Evolutionary conservation across 2,797 vertebrate genomes (phyloP).

Genomic region (Tenualosa ilisha): DNA sequence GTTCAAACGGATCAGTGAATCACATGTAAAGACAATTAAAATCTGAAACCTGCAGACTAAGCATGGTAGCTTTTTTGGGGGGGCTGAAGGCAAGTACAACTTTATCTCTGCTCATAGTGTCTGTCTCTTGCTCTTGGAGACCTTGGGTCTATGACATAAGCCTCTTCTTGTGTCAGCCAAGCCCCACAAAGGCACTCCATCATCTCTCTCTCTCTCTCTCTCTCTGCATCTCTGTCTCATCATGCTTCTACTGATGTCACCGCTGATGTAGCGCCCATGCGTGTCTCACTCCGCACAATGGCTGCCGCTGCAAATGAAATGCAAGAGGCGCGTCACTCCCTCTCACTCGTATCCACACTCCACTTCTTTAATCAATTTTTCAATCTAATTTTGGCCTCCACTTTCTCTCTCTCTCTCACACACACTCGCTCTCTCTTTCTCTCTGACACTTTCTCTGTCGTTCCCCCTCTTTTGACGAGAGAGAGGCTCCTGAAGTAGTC

Average conservation of each 20-base stretch:
- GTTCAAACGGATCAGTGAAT: neutral
- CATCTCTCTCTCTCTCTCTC: neutral
- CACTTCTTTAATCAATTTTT: conserved; percentile 52
- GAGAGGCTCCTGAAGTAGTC: conserved; percentile 50
- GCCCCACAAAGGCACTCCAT: neutral
- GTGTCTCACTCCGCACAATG: neutral
- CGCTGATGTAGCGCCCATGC: neutral
- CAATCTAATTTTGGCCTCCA: conserved; percentile 53
- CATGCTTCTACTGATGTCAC: neutral
- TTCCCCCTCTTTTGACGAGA: conserved; percentile 23
- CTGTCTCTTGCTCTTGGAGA: neutral
- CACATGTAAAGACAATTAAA: neutral
- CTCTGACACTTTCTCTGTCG: neutral
- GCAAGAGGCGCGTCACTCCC: conserved; percentile 17
- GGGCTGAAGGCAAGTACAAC: neutral
- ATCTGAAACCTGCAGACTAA: neutral
- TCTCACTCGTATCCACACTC: conserved; percentile 35
- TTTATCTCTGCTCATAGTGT: neutral
- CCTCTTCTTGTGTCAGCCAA: conserved; percentile 38
- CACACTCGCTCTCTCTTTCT: conserved; percentile 8
- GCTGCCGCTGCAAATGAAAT: conserved; percentile 36
- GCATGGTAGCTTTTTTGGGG: neutral
- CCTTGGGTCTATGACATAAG: neutral
- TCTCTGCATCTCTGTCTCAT: neutral
- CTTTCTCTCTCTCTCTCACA: neutral